These are phyloP conservation scores for Paracyclopina nana DNA, from an alignment of 1,140 invertebrate genomes.

Conservation along the genomic window DNA sequence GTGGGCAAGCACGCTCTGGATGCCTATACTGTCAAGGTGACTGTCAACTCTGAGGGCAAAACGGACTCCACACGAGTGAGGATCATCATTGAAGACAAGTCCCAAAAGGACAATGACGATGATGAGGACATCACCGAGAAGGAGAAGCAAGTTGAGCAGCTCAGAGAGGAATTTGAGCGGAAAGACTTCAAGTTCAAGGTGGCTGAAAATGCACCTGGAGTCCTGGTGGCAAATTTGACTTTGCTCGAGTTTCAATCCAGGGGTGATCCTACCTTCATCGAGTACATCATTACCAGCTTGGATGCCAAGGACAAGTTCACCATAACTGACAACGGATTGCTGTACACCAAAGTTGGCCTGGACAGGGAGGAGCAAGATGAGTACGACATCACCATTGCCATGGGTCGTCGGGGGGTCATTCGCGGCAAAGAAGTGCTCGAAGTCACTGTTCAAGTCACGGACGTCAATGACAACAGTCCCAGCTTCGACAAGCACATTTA, in stretches of 20 bases:
- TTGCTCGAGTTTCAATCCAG: not conserved
- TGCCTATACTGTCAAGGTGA: not conserved
- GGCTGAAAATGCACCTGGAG: not conserved
- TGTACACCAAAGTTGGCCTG: constrained; percentile 78
- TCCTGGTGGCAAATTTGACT: constrained; percentile 5
- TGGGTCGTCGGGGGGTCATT: not conserved
- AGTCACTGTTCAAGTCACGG: constrained; percentile 58
- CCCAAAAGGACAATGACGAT: too few relatives aligned
- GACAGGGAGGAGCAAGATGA: constrained; percentile 80
- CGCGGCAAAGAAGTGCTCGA: constrained; percentile 31
- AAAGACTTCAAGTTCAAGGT: not conserved
- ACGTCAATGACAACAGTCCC: constrained; percentile 79
- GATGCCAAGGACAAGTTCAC: constrained; percentile 8
- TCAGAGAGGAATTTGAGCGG: too few relatives aligned
- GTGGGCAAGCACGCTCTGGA: not conserved
- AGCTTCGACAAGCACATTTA: constrained; percentile 53
- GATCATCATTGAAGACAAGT: too few relatives aligned
- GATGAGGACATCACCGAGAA: too few relatives aligned
- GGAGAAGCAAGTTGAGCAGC: too few relatives aligned
- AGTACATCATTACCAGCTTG: not conserved
- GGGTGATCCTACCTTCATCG: not conserved
- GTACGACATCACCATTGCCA: constrained; percentile 72
- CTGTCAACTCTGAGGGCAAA: too few relatives aligned
- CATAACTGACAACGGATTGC: constrained; percentile 38
- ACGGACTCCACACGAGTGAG: too few relatives aligned